phyloP scores from a whole-genome alignment of 1,140 invertebrate species.

The Hylaeus volcanicus region DNA sequence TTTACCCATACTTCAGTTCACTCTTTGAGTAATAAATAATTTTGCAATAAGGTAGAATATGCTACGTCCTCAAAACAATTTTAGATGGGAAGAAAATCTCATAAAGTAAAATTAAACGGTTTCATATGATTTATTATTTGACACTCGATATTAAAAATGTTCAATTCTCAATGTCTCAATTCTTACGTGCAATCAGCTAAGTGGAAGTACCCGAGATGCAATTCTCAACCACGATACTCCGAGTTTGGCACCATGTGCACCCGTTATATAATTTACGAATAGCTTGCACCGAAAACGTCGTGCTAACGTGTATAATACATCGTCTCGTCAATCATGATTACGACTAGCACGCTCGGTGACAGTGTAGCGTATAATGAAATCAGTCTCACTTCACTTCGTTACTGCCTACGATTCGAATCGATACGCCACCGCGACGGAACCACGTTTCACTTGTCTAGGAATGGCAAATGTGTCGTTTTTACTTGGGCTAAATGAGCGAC shows the following conservation, averaged over 20 bases:
- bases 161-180: neutral
- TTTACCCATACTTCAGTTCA: no score
- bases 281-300: slow-evolving; percentile 44
- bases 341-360: slow-evolving; percentile 40
- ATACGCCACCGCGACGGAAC: slow-evolving; percentile 23
- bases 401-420: slow-evolving; percentile 16
- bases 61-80: no score
- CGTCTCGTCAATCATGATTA: slow-evolving; percentile 62
- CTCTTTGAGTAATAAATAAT: no score
- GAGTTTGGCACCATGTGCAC: neutral
- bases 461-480: slow-evolving; percentile 4
- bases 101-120: no score
- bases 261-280: slow-evolving; percentile 35
- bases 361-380: slow-evolving; percentile 56
- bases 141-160: no score
- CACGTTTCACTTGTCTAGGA: slow-evolving; percentile 13
- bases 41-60: no score
- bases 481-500: neutral
- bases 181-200: neutral
- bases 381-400: slow-evolving; percentile 37
- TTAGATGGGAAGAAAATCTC: no score
- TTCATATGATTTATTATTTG: no score
- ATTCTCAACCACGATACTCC: no score
- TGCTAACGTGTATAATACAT: slow-evolving; percentile 54
- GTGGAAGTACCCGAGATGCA: neutral